phyloP scores from a whole-genome alignment of 2,888 invertebrate species.

The Oscheius myriophilus region DNA sequence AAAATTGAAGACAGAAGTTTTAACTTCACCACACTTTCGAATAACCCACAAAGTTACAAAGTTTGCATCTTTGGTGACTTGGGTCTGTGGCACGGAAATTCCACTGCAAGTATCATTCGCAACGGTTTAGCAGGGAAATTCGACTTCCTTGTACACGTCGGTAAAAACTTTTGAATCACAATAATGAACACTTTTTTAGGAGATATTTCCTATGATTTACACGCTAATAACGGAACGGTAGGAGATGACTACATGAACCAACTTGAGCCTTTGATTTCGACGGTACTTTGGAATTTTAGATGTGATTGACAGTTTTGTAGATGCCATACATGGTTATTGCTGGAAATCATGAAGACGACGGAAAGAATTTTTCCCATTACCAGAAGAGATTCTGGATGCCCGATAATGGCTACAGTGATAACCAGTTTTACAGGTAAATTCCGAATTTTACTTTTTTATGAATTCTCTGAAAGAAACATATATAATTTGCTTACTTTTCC shows the following conservation, averaged over 20 bases:
- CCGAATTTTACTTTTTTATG: constrained; percentile 34
- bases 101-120: constrained; percentile 44
- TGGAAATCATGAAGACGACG: constrained; percentile 75
- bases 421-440: constrained; percentile 70
- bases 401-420: constrained; percentile 73
- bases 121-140: constrained; percentile 53
- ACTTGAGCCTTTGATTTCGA: constrained; percentile 86
- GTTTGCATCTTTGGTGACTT: constrained; percentile 59
- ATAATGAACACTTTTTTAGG: constrained; percentile 73
- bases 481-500: no score
- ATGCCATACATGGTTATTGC: constrained; percentile 84
- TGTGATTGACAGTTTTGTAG: no score
- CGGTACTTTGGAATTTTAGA: no score
- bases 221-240: constrained; percentile 80
- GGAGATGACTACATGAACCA: constrained; percentile 94
- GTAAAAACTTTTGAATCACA: constrained; percentile 26
- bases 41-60: constrained; percentile 72
- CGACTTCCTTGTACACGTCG: constrained; percentile 71
- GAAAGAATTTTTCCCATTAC: constrained; percentile 93
- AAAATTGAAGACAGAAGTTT: constrained; percentile 79
- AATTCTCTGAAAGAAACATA: no score
- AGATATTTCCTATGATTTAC: constrained; percentile 94
- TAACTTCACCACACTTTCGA: constrained; percentile 78
- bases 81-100: constrained; percentile 83
- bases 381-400: constrained; percentile 91